Evolutionary conservation across 2,888 invertebrate species (phyloP), one percentile per base, ranked within the genome.

Genomic region (Gymnosoma rotundatum): DNA sequence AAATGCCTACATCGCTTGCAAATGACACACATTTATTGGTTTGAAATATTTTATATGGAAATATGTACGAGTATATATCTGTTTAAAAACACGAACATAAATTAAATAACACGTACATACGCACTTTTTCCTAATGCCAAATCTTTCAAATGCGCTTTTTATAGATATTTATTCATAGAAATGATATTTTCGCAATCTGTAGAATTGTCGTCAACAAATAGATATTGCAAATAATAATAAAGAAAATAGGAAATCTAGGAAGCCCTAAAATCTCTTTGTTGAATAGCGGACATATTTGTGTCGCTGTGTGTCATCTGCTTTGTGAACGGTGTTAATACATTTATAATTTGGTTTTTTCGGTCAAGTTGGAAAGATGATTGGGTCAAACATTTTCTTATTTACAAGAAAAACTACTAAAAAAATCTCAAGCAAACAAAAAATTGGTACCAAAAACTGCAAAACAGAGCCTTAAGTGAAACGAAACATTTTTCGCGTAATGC

Each of bases 291-390:
- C 48, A 14, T 25, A 52, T 63, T 42, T 21, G n/a, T 67, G 20
- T 58, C 16, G 25, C 32, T 18, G 42, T 36, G 32, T 21, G 16
- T 18, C 8, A 21, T 58, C 6, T 64, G 50, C 6, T 48, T 48
- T 14, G 6, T 48, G 6, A 16, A 10, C 20, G 20, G 18, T 52
- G 18, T 52, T 9, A 6, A 52, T 18, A 18, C 2, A 64, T 69
- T 61, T 74, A 38, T 63, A 56, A 64, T 69, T 63, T 48, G 52
- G 61, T 58, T 82, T 83, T 81, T 86, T 78, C 81, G 85, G 85
- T 86, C 85, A 86, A 86, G 85, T 86, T 86, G 78, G 80, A 58
- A 21, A 60, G 50, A 67, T 67, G 75, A 76, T 78, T 64, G 52
- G 56, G 61, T 42, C 67, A 70, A 70, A 32, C 58, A 42, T 64